Evolutionary conservation across 2,888 invertebrate species (phyloP), one percentile per base, ranked within the genome.

Genomic region (Scelioninae gen. 2): DNA sequence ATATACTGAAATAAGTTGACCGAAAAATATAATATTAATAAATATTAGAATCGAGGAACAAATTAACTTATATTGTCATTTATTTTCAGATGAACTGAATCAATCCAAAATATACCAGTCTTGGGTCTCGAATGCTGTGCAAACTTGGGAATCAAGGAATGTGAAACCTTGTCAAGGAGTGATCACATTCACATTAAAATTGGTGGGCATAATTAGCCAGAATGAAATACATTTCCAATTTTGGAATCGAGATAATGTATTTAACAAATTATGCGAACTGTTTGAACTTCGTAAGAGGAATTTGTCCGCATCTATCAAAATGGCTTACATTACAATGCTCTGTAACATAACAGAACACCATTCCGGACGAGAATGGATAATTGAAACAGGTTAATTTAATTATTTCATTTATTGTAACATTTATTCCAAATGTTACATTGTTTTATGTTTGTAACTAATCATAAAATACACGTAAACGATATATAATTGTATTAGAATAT

Each of bases 271-370:
- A 0, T 83, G 85, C 33, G 63, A 73, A 31, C 73, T 84, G 25
- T 82, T 87, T 61, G 81, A 85, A 39, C 78, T 86, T 2, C 75
- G 78, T 53, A 78, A 81, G 48, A 78, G 86, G 0, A 81, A 85
- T 16, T 86, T 89, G 50, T 88, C 88, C 61, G 89, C 92, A 0
- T 91, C 91, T 11, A 85, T 92, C 19, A 91, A 91, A 83, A 88
- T 93, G 52, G 92, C 91, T 0, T 91, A 90, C 68, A 89, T 92
- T 65, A 90, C 90, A 53, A 88, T 93, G 71, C 87, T 93, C 13
- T 82, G 88, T 9, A 87, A 90, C 9, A 86, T 92, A 28, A 86
- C 91, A 5, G 86, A 87, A 35, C 92, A 94, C 80, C 87, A 87
- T 73, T 87, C 90, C 2, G 94, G 94, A 0, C 83, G 92, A 25